Conservation (phyloP, 2,888 invertebrate genomes). For the Dicranocentrus wangi region DNA sequence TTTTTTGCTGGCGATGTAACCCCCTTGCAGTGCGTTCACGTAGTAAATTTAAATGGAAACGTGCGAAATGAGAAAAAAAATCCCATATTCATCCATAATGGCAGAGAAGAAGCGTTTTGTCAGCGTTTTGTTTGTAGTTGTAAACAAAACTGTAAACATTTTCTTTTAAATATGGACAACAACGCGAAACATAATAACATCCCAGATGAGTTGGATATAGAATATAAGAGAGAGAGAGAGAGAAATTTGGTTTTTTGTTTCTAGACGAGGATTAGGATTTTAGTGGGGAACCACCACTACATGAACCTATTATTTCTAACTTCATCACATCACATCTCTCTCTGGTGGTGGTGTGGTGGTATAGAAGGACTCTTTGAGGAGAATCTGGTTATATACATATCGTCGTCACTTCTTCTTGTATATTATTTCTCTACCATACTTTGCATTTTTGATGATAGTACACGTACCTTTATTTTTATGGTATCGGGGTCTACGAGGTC, state of each 20-base stretch:
- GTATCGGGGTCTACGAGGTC: conserved; percentile 61
- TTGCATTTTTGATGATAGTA: conserved; percentile 61
- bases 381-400: conserved; percentile 61
- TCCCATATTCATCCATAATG: no score
- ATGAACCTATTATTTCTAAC: conserved; percentile 39
- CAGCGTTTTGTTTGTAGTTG: conserved; percentile 19
- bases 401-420: conserved; percentile 46
- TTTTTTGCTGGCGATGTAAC: no score
- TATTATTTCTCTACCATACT: conserved; percentile 43
- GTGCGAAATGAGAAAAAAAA: conserved; percentile 32
- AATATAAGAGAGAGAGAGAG: no score
- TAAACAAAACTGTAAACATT: conserved; percentile 42
- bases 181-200: no score
- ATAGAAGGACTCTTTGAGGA: conserved; percentile 5
- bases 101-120: conserved; percentile 22
- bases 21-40: conserved; percentile 38
- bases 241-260: conserved; percentile 18
- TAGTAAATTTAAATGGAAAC: conserved; percentile 44
- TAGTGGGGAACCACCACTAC: conserved; percentile 48
- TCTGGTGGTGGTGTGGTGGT: conserved; percentile 12
- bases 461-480: conserved; percentile 65
- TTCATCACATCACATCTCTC: no score
- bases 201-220: no score
- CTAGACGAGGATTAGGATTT: conserved; percentile 17
- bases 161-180: conserved; percentile 29